Conservation (phyloP, 2,888 invertebrate genomes). For the Cepaea hortensis region DNA sequence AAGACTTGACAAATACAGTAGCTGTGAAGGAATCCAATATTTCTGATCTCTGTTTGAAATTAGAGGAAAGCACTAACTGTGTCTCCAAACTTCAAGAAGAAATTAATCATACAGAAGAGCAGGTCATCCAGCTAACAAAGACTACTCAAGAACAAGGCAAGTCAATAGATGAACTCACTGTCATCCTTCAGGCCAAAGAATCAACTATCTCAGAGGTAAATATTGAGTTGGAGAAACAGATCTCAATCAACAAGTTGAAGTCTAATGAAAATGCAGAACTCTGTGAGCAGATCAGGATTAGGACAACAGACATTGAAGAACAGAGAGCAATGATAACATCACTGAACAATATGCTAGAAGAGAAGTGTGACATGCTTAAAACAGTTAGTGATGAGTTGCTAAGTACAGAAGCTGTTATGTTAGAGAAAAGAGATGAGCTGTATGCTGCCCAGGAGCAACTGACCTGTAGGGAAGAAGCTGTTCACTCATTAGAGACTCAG, state of each 20-base stretch:
- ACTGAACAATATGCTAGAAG: slow-evolving; percentile 6
- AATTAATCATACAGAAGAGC: slow-evolving; percentile 16
- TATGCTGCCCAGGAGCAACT: slow-evolving; percentile 19
- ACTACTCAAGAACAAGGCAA: slow-evolving; percentile 15
- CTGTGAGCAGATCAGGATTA: neutral
- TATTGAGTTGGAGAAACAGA: slow-evolving; percentile 1
- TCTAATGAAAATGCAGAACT: neutral
- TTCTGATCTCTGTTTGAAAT: neutral
- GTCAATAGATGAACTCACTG: slow-evolving; percentile 8
- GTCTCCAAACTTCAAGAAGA: slow-evolving; percentile 37
- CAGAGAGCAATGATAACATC: neutral
- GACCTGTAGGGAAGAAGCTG: neutral
- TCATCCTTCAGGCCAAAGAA: slow-evolving; percentile 10
- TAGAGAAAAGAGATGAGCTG: slow-evolving; percentile 24
- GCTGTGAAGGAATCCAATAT: neutral
- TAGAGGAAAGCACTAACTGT: slow-evolving; percentile 45
- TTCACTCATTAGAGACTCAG: slow-evolving; percentile 7
- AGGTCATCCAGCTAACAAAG: neutral
- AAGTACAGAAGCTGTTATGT: neutral
- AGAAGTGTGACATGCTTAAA: slow-evolving; percentile 34
- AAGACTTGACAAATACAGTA: neutral
- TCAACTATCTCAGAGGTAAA: slow-evolving; percentile 23
- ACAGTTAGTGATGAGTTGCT: slow-evolving; percentile 40
- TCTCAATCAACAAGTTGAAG: neutral
- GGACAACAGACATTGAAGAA: neutral